Percentiles rank a stretch among this genome's conserved stretches.
These are phyloP conservation scores for Scyliorhinus canicula DNA, from an alignment of 2,797 vertebrate genomes.

Conservation along the genomic window DNA sequence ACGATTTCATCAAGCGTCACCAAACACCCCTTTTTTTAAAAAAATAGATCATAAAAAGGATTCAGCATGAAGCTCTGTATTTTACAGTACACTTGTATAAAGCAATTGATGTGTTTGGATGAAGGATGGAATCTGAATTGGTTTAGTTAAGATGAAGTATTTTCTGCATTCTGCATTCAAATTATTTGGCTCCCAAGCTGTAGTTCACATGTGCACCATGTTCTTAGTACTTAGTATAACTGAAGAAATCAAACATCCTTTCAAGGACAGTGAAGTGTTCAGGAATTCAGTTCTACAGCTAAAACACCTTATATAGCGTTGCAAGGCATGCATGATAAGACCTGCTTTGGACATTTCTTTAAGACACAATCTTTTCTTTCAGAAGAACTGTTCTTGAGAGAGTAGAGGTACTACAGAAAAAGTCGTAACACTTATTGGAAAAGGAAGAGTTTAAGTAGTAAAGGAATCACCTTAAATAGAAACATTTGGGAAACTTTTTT, in stretches of 20 bases:
- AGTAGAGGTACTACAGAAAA: background rate
- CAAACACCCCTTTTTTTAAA: background rate
- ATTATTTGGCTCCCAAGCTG: background rate
- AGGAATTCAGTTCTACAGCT: conserved; percentile 47
- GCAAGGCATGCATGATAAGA: conserved; percentile 41
- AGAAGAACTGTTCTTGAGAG: background rate
- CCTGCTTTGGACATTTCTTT: conserved; percentile 18
- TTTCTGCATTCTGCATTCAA: background rate
- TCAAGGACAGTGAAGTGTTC: conserved; percentile 42
- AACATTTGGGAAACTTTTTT: background rate
- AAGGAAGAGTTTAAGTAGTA: background rate
- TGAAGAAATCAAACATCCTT: conserved; percentile 41
- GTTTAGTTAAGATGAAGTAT: background rate
- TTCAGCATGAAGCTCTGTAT: background rate
- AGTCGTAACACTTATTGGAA: no score
- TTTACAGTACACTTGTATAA: background rate
- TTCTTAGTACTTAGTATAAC: background rate
- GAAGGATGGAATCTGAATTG: background rate
- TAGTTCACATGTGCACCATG: background rate
- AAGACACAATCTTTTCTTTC: conserved; percentile 7
- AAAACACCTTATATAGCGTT: conserved; percentile 50
- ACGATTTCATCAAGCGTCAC: background rate
- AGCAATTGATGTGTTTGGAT: background rate
- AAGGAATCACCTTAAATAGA: background rate
- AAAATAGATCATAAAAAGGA: background rate